These are phyloP conservation scores for Tethea ocularis DNA, from an alignment of 2,888 invertebrate species.

Conservation along the genomic window DNA sequence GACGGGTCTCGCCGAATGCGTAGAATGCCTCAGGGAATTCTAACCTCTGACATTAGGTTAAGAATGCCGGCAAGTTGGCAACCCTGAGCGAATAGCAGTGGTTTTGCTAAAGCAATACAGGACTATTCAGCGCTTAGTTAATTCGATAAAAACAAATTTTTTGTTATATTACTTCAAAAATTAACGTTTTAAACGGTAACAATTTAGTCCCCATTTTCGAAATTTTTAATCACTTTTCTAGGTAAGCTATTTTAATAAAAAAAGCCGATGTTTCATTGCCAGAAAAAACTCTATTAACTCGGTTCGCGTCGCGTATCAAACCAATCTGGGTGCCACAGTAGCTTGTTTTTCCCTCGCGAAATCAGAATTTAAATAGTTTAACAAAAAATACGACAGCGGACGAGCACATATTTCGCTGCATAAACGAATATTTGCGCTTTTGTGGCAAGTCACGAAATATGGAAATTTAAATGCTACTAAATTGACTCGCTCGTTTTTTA, in stretches of 20 bases:
- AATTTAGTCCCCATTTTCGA: neutral
- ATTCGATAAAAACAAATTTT: neutral
- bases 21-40: constrained; percentile 34
- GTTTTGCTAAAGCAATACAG: constrained; percentile 10
- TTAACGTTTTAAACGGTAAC: neutral
- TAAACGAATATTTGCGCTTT: constrained; percentile 24
- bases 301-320: neutral
- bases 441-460: constrained; percentile 21
- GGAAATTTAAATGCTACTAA: neutral
- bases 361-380: constrained; percentile 27
- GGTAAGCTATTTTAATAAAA: neutral
- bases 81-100: constrained; percentile 15
- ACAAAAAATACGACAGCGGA: constrained; percentile 20
- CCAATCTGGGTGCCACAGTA: neutral
- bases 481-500: neutral
- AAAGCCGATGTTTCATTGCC: neutral
- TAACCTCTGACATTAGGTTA: constrained; percentile 44
- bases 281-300: neutral
- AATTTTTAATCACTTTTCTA: neutral
- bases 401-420: constrained; percentile 19
- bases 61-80: constrained; percentile 32
- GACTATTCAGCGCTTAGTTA: constrained; percentile 5
- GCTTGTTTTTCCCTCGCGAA: constrained; percentile 9
- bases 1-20: constrained; percentile 28
- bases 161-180: constrained; percentile 2